Evolutionary conservation across 2,888 invertebrate species (phyloP), one percentile per base, ranked within the genome.

Genomic region (Andrena minutula): DNA sequence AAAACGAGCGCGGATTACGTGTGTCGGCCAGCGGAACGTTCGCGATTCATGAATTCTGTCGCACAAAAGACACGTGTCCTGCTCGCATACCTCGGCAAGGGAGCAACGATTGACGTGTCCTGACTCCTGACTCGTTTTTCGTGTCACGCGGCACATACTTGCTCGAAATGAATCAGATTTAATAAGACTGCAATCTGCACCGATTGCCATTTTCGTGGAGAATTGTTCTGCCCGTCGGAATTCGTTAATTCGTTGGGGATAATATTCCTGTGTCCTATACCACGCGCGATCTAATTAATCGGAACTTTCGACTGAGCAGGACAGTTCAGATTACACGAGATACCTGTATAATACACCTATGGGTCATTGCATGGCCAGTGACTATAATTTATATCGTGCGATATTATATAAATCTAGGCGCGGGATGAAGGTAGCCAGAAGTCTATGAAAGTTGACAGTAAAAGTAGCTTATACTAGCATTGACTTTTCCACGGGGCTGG

Each of bases 391-490:
- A 26, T 35, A 20, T 28, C 23, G 76, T 32, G 32, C 32, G 64
- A 71, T 75, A 71, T 79, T 79, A 75, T 32, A 68, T 79, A 79
- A 79, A 79, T 65, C 53, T 66, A 1, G 12, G 10, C 8, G 64
- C 47, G 63, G 47, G 41, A 70, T 41, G 56, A 65, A 71, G 41
- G 63, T 53, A 30, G 51, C 41, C n/a, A 53, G 75, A 63, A 75
- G 47, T 41, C n/a, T 35, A 72, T 23, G 78, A 68, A 77, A 80
- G 78, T 66, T 78, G 71, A 56, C 53, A 28, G 51, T 77, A 80
- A 78, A 78, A 80, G 63, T 78, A 23, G 47, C 47, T 63, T 75
- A 32, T 56, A 30, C 28, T 5, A 60, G 51, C 41, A 41, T n/a
- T 61, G 12, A 10, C 16, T 8, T 56, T 23, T 64, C 28, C 63